A percentile compares a stretch with the other conserved stretches of the same genome.
These are phyloP conservation scores for Aphidius colemani DNA, from an alignment of 2,888 invertebrate genomes.

Conservation along the genomic window DNA sequence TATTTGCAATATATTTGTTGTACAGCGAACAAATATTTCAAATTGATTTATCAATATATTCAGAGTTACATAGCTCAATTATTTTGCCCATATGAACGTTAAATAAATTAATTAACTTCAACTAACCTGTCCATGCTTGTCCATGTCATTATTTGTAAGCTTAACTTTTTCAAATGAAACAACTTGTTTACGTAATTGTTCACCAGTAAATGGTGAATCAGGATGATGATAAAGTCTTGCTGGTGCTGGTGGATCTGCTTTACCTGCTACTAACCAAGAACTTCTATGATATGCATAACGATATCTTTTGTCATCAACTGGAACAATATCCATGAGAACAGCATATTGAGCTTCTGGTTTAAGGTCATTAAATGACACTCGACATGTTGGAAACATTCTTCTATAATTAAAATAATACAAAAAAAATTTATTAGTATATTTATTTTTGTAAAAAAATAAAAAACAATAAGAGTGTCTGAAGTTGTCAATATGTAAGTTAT, in stretches of 20 bases:
- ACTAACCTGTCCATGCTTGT: conserved; percentile 75
- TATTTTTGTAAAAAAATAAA: no score
- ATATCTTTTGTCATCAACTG: conserved; percentile 79
- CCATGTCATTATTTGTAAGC: conserved; percentile 83
- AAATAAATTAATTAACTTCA: neutral
- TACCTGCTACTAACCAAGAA: conserved; percentile 82
- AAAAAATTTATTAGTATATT: neutral
- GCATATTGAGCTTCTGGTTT: conserved; percentile 71
- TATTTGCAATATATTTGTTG: no score
- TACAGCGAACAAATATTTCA: no score
- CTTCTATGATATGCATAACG: conserved; percentile 84
- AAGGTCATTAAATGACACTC: conserved; percentile 75
- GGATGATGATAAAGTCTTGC: conserved; percentile 77
- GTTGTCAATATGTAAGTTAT: conserved; percentile 2
- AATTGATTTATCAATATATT: no score
- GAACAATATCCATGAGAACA: conserved; percentile 79
- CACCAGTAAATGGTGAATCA: conserved; percentile 79
- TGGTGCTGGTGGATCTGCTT: conserved; percentile 78
- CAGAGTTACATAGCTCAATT: neutral
- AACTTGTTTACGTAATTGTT: conserved; percentile 77
- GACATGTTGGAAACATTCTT: conserved; percentile 81
- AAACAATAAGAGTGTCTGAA: neutral
- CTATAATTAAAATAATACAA: conserved; percentile 61
- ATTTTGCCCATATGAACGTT: neutral
- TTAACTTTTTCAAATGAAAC: conserved; percentile 85